Percentiles rank a stretch among this genome's conserved stretches.
Evolutionary conservation across 2,888 invertebrate genomes (phyloP).

Genomic region (Chorisops tibialis): DNA sequence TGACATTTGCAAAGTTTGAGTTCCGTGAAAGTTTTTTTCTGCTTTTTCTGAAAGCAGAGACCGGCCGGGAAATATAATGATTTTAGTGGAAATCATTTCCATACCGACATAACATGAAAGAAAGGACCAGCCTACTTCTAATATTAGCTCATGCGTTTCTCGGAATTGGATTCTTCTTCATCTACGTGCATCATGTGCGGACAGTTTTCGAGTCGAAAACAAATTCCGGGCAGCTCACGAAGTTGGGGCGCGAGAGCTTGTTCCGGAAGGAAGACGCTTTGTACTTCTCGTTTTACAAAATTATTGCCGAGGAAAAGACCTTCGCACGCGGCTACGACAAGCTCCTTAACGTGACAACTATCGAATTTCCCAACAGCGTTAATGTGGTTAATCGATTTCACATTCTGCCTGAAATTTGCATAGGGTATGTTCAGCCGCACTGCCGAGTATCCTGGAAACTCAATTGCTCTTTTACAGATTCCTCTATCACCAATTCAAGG

Average conservation of each 20-base stretch:
- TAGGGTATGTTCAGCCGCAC: constrained; percentile 41
- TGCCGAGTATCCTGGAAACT: no score
- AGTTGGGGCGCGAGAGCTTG: constrained; percentile 80
- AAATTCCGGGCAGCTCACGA: constrained; percentile 79
- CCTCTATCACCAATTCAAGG: constrained; percentile 35
- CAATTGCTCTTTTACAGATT: constrained; percentile 38
- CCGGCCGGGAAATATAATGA: no score
- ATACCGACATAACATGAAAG: constrained; percentile 43
- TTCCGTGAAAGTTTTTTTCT: no score
- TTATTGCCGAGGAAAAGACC: constrained; percentile 65
- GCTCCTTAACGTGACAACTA: constrained; percentile 68
- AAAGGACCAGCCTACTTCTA: constrained; percentile 41
- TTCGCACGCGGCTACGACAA: constrained; percentile 61
- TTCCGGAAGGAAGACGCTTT: constrained; percentile 85
- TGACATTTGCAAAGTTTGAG: no score
- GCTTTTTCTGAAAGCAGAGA: no score
- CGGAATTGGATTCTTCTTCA: constrained; percentile 55
- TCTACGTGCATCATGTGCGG: constrained; percentile 65
- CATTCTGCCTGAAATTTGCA: constrained; percentile 75
- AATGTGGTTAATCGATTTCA: constrained; percentile 81
- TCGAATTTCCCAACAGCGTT: constrained; percentile 77
- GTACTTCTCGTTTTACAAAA: constrained; percentile 86
- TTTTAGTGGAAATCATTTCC: not conserved
- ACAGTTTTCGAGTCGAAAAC: constrained; percentile 76
- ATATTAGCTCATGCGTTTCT: constrained; percentile 48